phyloP scores from a whole-genome alignment of 2,797 vertebrate species.

The Notamacropus eugenii region DNA sequence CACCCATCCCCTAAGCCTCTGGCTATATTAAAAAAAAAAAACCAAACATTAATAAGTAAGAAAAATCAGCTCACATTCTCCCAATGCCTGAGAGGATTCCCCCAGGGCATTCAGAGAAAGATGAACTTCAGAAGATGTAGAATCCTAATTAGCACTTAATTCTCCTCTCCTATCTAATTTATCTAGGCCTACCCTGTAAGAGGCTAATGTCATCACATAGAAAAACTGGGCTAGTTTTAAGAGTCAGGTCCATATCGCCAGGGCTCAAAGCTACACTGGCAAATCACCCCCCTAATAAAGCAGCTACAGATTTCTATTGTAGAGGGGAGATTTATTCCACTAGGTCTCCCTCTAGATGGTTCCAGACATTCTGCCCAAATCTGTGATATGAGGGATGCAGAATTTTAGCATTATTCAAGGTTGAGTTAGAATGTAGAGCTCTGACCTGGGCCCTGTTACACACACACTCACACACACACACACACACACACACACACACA shows the following conservation, averaged over 20 bases:
- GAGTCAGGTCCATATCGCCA: neutral
- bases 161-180: slow-evolving; percentile 45
- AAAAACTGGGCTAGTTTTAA: slow-evolving; percentile 38
- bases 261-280: neutral
- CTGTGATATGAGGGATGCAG: neutral
- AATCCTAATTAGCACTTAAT: slow-evolving; percentile 53
- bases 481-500: no score
- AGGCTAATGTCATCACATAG: slow-evolving; percentile 41
- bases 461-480: neutral
- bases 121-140: slow-evolving; percentile 47
- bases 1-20: slow-evolving; percentile 24
- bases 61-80: slow-evolving; percentile 49
- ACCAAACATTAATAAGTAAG: slow-evolving; percentile 60
- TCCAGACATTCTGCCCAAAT: neutral
- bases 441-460: neutral
- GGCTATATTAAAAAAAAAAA: slow-evolving; percentile 54
- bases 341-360: neutral
- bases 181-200: slow-evolving; percentile 57
- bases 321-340: neutral
- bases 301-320: slow-evolving; percentile 14
- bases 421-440: neutral
- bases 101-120: slow-evolving; percentile 15
- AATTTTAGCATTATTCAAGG: neutral
- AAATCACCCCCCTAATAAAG: slow-evolving; percentile 38
- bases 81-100: slow-evolving; percentile 59